Base-by-base conservation (phyloP, 2,797 vertebrate genomes). In the Meda fulgida region DNA sequence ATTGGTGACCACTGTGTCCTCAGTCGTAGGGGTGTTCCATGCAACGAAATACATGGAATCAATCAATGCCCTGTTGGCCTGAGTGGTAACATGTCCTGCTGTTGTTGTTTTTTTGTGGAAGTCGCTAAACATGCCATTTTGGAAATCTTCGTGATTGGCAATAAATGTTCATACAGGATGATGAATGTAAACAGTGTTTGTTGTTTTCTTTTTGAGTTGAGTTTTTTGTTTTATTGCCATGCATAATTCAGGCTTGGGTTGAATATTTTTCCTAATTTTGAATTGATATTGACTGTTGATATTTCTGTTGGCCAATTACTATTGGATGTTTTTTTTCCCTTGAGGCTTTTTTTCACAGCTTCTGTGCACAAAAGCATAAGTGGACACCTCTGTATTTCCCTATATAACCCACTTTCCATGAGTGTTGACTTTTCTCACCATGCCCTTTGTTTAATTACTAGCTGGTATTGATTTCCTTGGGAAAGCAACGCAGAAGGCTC, bases 401-500 rank as follows among this genome's bases (percentile, higher is more conserved):
- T 91, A 91, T 94, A 92, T 95, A 95, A 95, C 94, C 94, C 93
- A 94, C 94, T 96, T 95, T 95, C 93, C 88, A 81, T 92, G 92
- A 91, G 91, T 92, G 87, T 90, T 90, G 91, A 90, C 80, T 88
- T n/a, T 85, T 87, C 86, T 80, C 90, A 92, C 91, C 94, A 94
- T 92, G 92, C 93, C 93, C 94, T 95, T 95, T 95, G 95, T 95
- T 96, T 95, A 96, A 96, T 96, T 96, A 96, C 94, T 94, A 95
- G 93, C 92, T 91, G 81, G 87, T 95, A 96, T 96, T 96, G 95
- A 96, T 96, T 95, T 95, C 94, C 94, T 95, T 96, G 94, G 95
- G 95, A 95, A 96, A 94, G 94, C 94, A 92, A 93, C 91, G 93
- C 93, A 91, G 91, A 91, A 83, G 92, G 92, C 83, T 86, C 80